Evolutionary conservation across 2,888 invertebrate genomes (phyloP).

Genomic region (Myathropa florea): DNA sequence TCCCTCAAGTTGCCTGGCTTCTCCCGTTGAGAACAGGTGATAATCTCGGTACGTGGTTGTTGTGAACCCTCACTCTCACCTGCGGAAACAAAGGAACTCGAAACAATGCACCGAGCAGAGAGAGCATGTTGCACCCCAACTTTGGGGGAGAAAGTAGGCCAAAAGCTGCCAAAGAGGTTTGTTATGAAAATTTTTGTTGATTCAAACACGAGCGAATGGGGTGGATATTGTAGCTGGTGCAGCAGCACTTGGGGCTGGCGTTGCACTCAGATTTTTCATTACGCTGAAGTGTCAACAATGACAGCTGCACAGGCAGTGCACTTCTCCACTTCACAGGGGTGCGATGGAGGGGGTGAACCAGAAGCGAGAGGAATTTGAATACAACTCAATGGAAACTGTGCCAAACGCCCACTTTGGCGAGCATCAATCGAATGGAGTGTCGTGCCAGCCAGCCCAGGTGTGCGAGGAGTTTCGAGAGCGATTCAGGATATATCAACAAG

Average conservation of each 20-base stretch:
- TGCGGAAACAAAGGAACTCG: background rate
- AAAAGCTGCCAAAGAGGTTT: slow-evolving; percentile 40
- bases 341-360: background rate
- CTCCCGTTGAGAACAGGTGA: slow-evolving; percentile 18
- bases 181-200: slow-evolving; percentile 48
- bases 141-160: slow-evolving; percentile 23
- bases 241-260: background rate
- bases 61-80: background rate
- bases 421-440: slow-evolving; percentile 32
- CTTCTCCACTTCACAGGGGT: background rate
- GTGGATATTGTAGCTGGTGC: slow-evolving; percentile 11
- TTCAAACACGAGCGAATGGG: slow-evolving; percentile 2
- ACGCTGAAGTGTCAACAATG: slow-evolving; percentile 45
- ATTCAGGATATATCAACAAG: slow-evolving; percentile 43
- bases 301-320: background rate
- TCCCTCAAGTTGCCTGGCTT: slow-evolving; percentile 8
- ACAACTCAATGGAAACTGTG: slow-evolving; percentile 27
- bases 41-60: background rate
- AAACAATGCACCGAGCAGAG: slow-evolving; percentile 28
- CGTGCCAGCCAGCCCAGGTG: background rate
- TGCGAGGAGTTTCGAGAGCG: background rate
- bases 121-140: background rate
- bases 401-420: slow-evolving; percentile 40
- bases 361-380: background rate
- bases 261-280: slow-evolving; percentile 35